These are phyloP conservation scores for Tenualosa ilisha DNA, from an alignment of 2,797 vertebrate genomes.

Conservation along the genomic window DNA sequence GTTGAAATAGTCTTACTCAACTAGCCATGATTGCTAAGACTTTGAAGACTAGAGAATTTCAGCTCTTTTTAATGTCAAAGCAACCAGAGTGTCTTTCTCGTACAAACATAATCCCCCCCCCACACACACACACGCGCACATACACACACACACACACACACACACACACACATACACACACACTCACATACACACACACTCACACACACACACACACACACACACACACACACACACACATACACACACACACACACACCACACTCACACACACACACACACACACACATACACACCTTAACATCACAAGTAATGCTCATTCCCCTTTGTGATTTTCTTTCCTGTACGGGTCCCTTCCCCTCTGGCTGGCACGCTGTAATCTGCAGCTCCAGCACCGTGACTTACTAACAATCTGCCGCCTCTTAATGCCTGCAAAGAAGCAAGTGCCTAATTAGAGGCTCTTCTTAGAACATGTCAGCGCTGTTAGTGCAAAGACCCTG, in stretches of 20 bases:
- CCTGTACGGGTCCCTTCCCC: neutral
- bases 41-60: slow-evolving; percentile 28
- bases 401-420: neutral
- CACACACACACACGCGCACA: neutral
- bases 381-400: neutral
- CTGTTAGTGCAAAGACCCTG: neutral
- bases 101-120: neutral
- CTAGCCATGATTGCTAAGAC: slow-evolving; percentile 12
- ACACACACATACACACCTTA: slow-evolving; percentile 22
- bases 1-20: slow-evolving; percentile 21
- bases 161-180: neutral
- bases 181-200: neutral
- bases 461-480: neutral
- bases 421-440: neutral
- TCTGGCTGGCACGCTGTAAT: neutral
- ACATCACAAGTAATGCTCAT: neutral
- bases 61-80: slow-evolving; percentile 18
- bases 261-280: neutral
- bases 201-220: neutral
- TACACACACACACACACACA: neutral
- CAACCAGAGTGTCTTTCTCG: neutral
- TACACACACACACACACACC: slow-evolving; percentile 14
- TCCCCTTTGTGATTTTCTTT: neutral
- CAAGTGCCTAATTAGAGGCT: neutral
- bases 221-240: neutral